phyloP scores from a whole-genome alignment of 1,140 invertebrate species.

The Drosophila nannoptera region DNA sequence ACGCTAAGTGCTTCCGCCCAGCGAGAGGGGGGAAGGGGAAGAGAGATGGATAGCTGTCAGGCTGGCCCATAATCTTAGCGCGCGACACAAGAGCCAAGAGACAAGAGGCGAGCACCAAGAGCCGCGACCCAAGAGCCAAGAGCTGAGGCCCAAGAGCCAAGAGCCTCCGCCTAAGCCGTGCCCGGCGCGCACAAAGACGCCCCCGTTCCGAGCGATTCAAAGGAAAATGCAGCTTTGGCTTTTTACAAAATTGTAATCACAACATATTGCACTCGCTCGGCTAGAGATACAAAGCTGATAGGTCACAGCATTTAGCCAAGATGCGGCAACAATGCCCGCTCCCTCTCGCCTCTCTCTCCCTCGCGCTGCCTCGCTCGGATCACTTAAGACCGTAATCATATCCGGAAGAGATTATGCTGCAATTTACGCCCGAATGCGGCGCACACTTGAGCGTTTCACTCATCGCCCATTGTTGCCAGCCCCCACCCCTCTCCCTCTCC shows the following conservation, averaged over 20 bases:
- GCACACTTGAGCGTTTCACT: conserved; percentile 30
- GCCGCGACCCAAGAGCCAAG: not conserved
- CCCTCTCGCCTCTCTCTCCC: not conserved
- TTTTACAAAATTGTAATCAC: conserved; percentile 77
- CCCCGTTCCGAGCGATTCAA: conserved; percentile 42
- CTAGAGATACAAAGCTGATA: conserved; percentile 69
- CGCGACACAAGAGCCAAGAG: conserved; percentile 2
- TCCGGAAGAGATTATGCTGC: conserved; percentile 75
- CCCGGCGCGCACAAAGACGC: not conserved
- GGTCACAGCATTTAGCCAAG: conserved; percentile 66
- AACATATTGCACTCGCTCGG: conserved; percentile 54
- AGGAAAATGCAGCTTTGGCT: conserved; percentile 75
- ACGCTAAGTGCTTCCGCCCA: conserved; percentile 60
- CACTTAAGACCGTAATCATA: conserved; percentile 72
- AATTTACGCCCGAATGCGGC: conserved; percentile 63
- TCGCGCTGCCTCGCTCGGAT: conserved; percentile 35
- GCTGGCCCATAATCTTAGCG: conserved; percentile 28
- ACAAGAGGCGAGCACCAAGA: not conserved
- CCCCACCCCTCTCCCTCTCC: conserved; percentile 10
- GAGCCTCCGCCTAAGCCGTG: conserved; percentile 33
- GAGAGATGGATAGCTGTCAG: not conserved
- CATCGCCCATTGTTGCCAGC: conserved; percentile 33
- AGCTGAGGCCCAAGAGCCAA: conserved; percentile 17
- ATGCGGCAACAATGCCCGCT: conserved; percentile 45
- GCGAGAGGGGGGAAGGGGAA: conserved; percentile 29